These are phyloP conservation scores for Andrena cerasifolii DNA, from an alignment of 1,140 invertebrate genomes.

Conservation along the genomic window DNA sequence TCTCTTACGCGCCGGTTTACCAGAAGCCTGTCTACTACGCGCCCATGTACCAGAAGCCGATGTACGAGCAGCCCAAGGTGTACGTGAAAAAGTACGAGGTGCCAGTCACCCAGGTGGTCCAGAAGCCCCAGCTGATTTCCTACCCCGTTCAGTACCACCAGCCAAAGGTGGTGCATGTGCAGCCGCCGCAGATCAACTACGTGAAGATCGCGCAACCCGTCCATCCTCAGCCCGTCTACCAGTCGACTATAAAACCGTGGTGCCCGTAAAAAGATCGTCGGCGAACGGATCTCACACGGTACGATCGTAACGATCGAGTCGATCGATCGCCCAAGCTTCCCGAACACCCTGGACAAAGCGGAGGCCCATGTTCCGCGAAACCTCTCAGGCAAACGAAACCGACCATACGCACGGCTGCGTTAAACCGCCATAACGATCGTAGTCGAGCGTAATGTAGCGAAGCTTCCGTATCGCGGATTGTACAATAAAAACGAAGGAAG, in stretches of 20 bases:
- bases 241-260: slow-evolving; percentile 44
- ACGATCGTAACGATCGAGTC: background rate
- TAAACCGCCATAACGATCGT: background rate
- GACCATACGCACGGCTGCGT: no score
- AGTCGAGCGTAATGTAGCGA: slow-evolving; percentile 23
- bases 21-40: slow-evolving; percentile 62
- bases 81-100: slow-evolving; percentile 52
- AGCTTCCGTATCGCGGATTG: slow-evolving; percentile 11
- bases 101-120: slow-evolving; percentile 27
- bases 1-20: slow-evolving; percentile 65
- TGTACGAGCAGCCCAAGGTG: slow-evolving; percentile 50
- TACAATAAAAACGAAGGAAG: slow-evolving; percentile 43
- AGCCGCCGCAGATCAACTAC: slow-evolving; percentile 65
- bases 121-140: slow-evolving; percentile 57
- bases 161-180: slow-evolving; percentile 57
- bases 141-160: slow-evolving; percentile 40
- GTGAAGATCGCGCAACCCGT: slow-evolving; percentile 62
- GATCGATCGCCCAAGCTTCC: background rate
- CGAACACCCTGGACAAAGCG: background rate
- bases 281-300: background rate
- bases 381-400: background rate
- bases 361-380: background rate
- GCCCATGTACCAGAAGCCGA: slow-evolving; percentile 58
- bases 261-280: slow-evolving; percentile 25
- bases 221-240: slow-evolving; percentile 42